A percentile compares a stretch with the other conserved stretches of the same genome.
Evolutionary conservation across 2,888 invertebrate genomes (phyloP).

Genomic region (Panzeria rudis): DNA sequence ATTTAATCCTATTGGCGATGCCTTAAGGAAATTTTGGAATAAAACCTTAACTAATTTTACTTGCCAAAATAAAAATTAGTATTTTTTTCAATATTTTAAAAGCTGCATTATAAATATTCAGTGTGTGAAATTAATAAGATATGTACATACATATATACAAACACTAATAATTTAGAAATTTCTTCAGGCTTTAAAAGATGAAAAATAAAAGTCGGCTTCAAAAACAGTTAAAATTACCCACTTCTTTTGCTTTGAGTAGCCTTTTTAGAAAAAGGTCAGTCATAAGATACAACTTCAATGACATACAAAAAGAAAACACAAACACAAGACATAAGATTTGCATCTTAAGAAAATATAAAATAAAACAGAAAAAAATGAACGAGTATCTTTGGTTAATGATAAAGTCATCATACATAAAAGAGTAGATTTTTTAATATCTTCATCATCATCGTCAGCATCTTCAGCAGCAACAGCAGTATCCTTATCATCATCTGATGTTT

Average conservation of each 20-base stretch:
- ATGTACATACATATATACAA: too few relatives aligned
- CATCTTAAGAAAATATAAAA: conserved; percentile 25
- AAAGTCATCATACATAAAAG: conserved; percentile 31
- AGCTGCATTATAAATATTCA: too few relatives aligned
- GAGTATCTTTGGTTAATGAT: conserved; percentile 49
- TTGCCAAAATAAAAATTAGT: too few relatives aligned
- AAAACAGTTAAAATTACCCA: background rate
- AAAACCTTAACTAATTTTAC: too few relatives aligned
- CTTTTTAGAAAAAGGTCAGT: conserved; percentile 12
- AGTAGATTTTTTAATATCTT: conserved; percentile 28
- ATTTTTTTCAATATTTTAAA: too few relatives aligned
- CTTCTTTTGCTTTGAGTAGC: background rate
- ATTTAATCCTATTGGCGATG: too few relatives aligned
- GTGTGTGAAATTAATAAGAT: too few relatives aligned
- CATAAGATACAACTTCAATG: conserved; percentile 13
- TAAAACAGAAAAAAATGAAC: conserved; percentile 24
- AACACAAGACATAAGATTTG: background rate
- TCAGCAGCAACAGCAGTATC: conserved; percentile 26
- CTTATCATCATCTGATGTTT: conserved; percentile 45
- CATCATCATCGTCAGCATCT: conserved; percentile 5
- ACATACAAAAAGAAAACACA: conserved; percentile 1
- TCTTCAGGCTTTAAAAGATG: background rate
- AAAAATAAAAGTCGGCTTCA: background rate
- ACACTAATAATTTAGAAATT: conserved; percentile 2
- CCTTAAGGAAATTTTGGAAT: too few relatives aligned